Evolutionary conservation across 2,888 invertebrate species (phyloP).

Genomic region (Caenorhabditis zanzibari): DNA sequence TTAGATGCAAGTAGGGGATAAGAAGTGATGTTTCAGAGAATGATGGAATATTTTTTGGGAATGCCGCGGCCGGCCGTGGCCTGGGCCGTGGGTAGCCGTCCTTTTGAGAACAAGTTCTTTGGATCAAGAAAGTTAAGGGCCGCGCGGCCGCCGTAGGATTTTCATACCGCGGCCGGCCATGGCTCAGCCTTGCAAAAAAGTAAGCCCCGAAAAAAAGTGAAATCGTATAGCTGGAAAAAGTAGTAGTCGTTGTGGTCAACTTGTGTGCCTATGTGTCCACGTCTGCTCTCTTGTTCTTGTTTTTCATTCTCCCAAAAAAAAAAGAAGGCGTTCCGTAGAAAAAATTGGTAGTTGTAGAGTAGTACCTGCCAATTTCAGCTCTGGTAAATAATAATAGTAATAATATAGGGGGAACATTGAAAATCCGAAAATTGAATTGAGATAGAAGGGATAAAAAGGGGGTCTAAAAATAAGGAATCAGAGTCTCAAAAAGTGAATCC

Average conservation of each 20-base stretch:
- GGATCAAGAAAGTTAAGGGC: too few species aligned
- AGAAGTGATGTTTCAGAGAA: too few species aligned
- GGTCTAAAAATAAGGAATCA: neutral
- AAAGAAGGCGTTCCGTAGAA: slow-evolving; percentile 2
- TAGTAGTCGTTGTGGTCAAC: slow-evolving; percentile 25
- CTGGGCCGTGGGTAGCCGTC: too few species aligned
- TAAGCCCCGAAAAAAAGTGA: neutral
- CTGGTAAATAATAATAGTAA: neutral
- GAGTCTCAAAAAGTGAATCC: neutral
- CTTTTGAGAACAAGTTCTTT: too few species aligned
- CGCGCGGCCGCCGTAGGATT: too few species aligned
- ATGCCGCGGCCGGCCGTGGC: too few species aligned
- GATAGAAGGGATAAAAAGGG: too few species aligned
- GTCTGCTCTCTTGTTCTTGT: slow-evolving; percentile 21
- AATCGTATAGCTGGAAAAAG: slow-evolving; percentile 31
- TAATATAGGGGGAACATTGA: neutral
- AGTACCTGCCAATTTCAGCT: slow-evolving; percentile 24
- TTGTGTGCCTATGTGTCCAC: slow-evolving; percentile 10
- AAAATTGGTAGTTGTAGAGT: neutral
- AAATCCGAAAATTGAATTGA: too few species aligned
- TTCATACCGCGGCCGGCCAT: too few species aligned
- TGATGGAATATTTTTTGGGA: too few species aligned
- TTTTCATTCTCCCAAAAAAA: slow-evolving; percentile 6
- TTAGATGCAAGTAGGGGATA: too few species aligned
- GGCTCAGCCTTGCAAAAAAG: too few species aligned